Base-by-base conservation (phyloP, 2,113 vertebrate species). In the Phrynosoma platyrhinos region DNA sequence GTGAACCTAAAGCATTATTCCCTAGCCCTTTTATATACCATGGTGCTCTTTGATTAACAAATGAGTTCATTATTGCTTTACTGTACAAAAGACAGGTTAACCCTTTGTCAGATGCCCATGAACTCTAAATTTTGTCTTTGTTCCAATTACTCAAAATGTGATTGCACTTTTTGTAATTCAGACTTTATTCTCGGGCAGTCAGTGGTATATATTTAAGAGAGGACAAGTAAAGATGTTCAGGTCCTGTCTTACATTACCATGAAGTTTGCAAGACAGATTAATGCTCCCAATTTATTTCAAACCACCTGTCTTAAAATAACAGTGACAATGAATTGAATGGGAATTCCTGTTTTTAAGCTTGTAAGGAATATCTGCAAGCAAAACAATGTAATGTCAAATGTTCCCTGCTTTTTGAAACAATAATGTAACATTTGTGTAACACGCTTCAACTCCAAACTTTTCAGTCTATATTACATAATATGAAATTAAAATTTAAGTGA, bases 41-140 rank as follows among this genome's bases (percentile, higher is more conserved):
- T 36, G 86, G 90, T 90, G 80, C 32, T 85, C 47, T 87, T 52
- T 87, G 91, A 92, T 92, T 95, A 96, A 97, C 91, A 93, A 95
- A 95, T 94, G 94, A 96, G 92, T 89, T 91, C 86, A 88, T 96
- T 92, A 96, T 82, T 87, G 89, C 90, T 95, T 91, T 88, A 94
- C 90, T 95, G 93, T 32, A 88, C 27, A 92, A 85, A 71, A 95
- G 92, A 90, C 91, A 95, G 92, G 92, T 92, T 94, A 95, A 94
- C 95, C 88, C 83, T 95, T 93, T 95, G 93, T 96, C 95, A 95
- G 88, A 91, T 92, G 89, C 7, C 79, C 12, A 83, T 88, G 90
- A 47, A 80, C 52, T 30, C 36, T 93, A 91, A 94, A 92, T 84
- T 95, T 90, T 92, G 92, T 90, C 93, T 92, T 95, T 95, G 93